Evolutionary conservation across 2,113 vertebrate genomes (phyloP), one percentile per base, ranked within the genome.

Genomic region (Gavia stellata): DNA sequence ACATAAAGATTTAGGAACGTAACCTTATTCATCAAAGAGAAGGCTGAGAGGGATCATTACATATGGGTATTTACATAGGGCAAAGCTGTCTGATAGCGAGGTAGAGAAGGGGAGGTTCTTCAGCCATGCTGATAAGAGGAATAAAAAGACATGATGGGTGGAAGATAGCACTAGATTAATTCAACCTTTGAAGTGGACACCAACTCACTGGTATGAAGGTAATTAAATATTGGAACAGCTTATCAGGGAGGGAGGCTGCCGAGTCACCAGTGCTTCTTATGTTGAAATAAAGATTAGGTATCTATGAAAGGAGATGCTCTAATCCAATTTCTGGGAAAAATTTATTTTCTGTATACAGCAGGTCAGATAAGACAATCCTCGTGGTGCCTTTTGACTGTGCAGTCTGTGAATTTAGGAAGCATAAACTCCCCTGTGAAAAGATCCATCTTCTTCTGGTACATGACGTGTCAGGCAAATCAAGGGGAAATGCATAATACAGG

Each of bases 161-260:
- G 56, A 90, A 88, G 92, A 87, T 49, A 95, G 72, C 50, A 29
- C 31, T 80, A 77, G 55, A 93, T 94, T 56, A 93, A 86, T 91
- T 91, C 31, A 59, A 4, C 62, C 92, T 96, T 93, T 88, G 79
- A 96, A 95, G 90, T 80, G 85, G 94, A 96, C 92, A 93, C 40
- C 70, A 91, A 9, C 40, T 79, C 53, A 58, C 34, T 68, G 62
- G 70, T 80, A 26, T 50, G 63, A 93, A 91, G 65, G 58, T 73
- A 95, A 93, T 88, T 94, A 97, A 96, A 91, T 94, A 93, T 52
- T 92, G 85, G 87, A 94, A 80, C 58, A 94, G 73, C 81, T 96
- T 95, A 94, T 90, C 87, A 91, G 90, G 66, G 81, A 91, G 90
- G 66, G 81, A 94, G 34, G 66, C 45, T 95, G 78, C 74, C 38